Conservation (phyloP, 2,113 vertebrate species). For the Natator depressus region DNA sequence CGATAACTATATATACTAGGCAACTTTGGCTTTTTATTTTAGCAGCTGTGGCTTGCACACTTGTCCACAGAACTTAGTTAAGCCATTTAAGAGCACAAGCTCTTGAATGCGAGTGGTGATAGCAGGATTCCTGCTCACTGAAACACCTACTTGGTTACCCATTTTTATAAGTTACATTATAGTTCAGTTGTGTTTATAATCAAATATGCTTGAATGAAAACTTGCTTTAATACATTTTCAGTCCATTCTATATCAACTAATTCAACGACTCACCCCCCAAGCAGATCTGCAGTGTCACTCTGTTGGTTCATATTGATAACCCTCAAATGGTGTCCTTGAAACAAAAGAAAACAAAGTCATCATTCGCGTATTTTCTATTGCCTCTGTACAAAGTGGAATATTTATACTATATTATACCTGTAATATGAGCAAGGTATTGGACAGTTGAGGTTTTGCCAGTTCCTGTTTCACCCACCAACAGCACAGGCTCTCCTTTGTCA, state of each 20-base stretch:
- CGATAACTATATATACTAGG: neutral
- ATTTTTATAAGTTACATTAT: neutral
- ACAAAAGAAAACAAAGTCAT: neutral
- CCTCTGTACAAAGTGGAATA: neutral
- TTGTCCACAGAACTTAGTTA: neutral
- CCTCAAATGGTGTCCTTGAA: constrained; percentile 88
- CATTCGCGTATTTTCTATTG: neutral
- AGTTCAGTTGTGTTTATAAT: neutral
- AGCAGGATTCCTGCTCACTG: neutral
- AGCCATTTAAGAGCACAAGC: neutral
- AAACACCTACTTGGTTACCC: fast-evolving
- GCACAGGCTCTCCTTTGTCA: constrained; percentile 88
- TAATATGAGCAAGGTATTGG: constrained; percentile 91
- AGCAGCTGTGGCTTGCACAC: neutral
- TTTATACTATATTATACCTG: constrained; percentile 79
- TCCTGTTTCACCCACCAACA: constrained; percentile 96
- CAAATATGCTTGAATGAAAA: neutral
- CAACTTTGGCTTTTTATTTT: neutral
- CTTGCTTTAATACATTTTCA: neutral
- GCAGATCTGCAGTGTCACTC: constrained; percentile 94
- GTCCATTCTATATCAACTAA: neutral
- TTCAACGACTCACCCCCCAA: constrained; percentile 89
- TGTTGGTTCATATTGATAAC: constrained; percentile 99
- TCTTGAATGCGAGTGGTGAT: neutral
- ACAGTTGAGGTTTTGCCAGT: constrained; percentile 97